Evolutionary conservation across 2,113 vertebrate genomes (phyloP), one percentile per base, ranked within the genome.

Genomic region (Macquaria australasica): DNA sequence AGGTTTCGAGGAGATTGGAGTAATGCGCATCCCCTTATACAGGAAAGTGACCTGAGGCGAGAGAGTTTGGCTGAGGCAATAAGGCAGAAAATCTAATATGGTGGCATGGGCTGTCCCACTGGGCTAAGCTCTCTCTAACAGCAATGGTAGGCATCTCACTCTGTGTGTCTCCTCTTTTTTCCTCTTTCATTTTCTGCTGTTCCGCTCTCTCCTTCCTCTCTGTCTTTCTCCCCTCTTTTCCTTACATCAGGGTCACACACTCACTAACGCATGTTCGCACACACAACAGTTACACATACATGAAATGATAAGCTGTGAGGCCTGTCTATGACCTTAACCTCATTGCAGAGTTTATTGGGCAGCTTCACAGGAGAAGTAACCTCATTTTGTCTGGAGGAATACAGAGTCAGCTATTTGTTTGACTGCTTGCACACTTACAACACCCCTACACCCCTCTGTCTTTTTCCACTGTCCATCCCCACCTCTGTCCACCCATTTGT

Each of bases 31-130:
- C 80, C 87, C 88, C 83, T 83, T 53, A 79, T 81, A 86, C 86
- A 77, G 58, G 67, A 83, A 70, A 72, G 78, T 88, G 89, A 88
- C 93, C 92, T 50, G 73, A 89, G 90, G 94, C 85, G 16, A 84
- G 77, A 71, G 82, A 90, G 60, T 91, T 86, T 88, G 89, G 89
- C 87, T 79, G 83, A 92, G 81, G 92, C 90, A 95, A 94, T 95
- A 95, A 95, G 85, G 87, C 76, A 83, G 91, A 88, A 90, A 94
- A 94, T 95, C 86, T 93, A 94, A 95, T 94, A 92, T 87, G 89
- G 88, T 91, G 88, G 88, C 82, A 79, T 60, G 75, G 77, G 78
- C 78, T 78, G 79, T 93, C 93, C 92, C 93, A 89, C 60, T 37
- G 89, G 91, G 89, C 75, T 55, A 28, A 82, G 76, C 72, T 86